A percentile compares a stretch with the other conserved stretches of the same genome.
phyloP scores from a whole-genome alignment of 2,888 invertebrate species.

The Amaurobius ferox region DNA sequence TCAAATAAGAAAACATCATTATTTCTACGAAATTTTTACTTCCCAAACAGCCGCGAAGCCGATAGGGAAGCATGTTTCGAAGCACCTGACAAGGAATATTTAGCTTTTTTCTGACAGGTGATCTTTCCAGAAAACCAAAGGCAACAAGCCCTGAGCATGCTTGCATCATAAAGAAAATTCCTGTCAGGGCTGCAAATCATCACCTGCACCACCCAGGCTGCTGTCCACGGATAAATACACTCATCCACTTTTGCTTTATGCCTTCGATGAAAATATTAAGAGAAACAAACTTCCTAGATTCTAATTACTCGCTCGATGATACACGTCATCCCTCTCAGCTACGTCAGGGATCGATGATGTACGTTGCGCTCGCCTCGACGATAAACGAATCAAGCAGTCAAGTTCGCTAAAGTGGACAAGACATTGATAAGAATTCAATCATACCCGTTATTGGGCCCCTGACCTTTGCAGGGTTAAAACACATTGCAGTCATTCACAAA shows the following conservation, averaged over 20 bases:
- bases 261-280: slow-evolving; percentile 41
- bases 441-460: slow-evolving; percentile 41
- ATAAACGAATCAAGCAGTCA: slow-evolving; percentile 38
- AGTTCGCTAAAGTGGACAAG: slow-evolving; percentile 7
- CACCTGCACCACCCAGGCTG: slow-evolving; percentile 40
- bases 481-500: slow-evolving; percentile 5
- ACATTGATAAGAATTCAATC: slow-evolving; percentile 59
- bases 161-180: no score
- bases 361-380: slow-evolving; percentile 31
- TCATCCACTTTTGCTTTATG: slow-evolving; percentile 34
- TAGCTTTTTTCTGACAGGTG: no score
- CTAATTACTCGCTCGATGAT: slow-evolving; percentile 54
- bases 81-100: no score
- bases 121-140: no score
- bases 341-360: slow-evolving; percentile 32
- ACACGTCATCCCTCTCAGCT: slow-evolving; percentile 27
- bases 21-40: no score
- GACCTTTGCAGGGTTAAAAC: slow-evolving; percentile 52
- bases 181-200: neutral
- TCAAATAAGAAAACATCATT: no score
- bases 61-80: no score
- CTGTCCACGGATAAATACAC: neutral
- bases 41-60: no score
- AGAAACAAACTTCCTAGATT: slow-evolving; percentile 38
- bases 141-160: no score